Percentiles rank a stretch among this genome's conserved stretches.
Evolutionary conservation across 2,888 invertebrate genomes (phyloP).

Genomic region (Clunio marinus): DNA sequence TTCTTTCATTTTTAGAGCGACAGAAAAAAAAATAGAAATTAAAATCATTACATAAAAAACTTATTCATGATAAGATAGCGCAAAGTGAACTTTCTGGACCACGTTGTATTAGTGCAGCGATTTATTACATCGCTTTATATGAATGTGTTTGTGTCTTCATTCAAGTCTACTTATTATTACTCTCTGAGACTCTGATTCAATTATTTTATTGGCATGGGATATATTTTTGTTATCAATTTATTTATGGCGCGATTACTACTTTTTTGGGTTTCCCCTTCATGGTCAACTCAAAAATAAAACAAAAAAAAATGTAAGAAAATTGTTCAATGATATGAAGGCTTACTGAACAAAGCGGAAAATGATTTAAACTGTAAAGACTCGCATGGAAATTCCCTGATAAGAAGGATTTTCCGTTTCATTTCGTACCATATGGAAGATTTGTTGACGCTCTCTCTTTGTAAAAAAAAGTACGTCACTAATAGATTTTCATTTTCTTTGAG

Average conservation of each 20-base stretch:
- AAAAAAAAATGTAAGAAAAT: too few species aligned
- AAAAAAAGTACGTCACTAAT: slow-evolving; percentile 1
- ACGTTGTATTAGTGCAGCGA: neutral
- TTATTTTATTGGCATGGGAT: slow-evolving; percentile 3
- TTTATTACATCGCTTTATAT: too few species aligned
- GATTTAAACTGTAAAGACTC: neutral
- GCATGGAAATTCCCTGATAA: slow-evolving; percentile 5
- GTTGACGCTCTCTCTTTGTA: neutral
- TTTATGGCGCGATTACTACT: slow-evolving; percentile 29
- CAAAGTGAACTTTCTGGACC: neutral
- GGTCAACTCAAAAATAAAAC: neutral
- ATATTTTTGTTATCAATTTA: neutral
- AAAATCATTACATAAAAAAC: neutral
- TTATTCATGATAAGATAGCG: slow-evolving; percentile 27
- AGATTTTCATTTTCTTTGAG: neutral
- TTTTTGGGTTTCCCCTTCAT: slow-evolving; percentile 27
- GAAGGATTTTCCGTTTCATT: slow-evolving; percentile 9
- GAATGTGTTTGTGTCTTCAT: neutral
- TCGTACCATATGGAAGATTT: slow-evolving; percentile 26
- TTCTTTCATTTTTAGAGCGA: neutral
- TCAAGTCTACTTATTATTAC: neutral
- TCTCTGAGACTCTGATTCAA: slow-evolving; percentile 26
- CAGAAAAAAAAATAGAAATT: neutral
- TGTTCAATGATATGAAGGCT: too few species aligned
- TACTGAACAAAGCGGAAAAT: neutral